These are phyloP conservation scores for Acanthopleura granulata DNA, from an alignment of 2,888 invertebrate genomes.

Conservation along the genomic window DNA sequence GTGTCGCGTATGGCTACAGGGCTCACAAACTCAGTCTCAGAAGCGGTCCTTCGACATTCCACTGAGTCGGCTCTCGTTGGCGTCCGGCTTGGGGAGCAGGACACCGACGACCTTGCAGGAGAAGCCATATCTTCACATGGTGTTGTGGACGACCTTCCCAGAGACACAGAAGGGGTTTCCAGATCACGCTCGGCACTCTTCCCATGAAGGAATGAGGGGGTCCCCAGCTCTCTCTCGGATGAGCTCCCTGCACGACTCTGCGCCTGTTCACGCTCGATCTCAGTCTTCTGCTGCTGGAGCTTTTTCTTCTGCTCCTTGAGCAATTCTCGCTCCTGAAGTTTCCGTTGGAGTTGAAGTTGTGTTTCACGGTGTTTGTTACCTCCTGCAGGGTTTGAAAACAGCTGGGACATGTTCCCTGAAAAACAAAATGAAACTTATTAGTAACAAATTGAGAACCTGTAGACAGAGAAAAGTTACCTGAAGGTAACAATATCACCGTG, in stretches of 20 bases:
- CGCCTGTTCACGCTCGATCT: slow-evolving; percentile 37
- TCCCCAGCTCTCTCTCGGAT: background rate
- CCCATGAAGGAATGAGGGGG: background rate
- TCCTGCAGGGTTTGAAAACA: slow-evolving; percentile 29
- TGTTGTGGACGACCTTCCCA: background rate
- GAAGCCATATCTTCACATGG: slow-evolving; percentile 22
- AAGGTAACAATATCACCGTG: no score
- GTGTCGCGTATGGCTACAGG: slow-evolving; percentile 6
- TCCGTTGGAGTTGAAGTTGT: slow-evolving; percentile 77
- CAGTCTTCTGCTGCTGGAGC: slow-evolving; percentile 70
- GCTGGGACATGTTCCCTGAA: slow-evolving; percentile 31
- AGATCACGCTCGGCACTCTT: background rate
- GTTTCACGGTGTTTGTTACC: slow-evolving; percentile 74
- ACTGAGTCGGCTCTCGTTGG: slow-evolving; percentile 8
- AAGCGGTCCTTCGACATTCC: background rate
- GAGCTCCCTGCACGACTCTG: slow-evolving; percentile 17
- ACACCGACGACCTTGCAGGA: slow-evolving; percentile 17
- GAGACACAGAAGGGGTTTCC: background rate
- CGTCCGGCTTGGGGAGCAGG: background rate
- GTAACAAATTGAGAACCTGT: no score
- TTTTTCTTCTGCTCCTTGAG: slow-evolving; percentile 77
- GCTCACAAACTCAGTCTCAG: slow-evolving; percentile 3
- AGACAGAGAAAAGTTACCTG: no score
- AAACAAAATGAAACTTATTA: background rate
- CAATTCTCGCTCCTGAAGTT: slow-evolving; percentile 77